Conservation (phyloP, 1,140 invertebrate genomes). For the Trichonephila clavipes region DNA sequence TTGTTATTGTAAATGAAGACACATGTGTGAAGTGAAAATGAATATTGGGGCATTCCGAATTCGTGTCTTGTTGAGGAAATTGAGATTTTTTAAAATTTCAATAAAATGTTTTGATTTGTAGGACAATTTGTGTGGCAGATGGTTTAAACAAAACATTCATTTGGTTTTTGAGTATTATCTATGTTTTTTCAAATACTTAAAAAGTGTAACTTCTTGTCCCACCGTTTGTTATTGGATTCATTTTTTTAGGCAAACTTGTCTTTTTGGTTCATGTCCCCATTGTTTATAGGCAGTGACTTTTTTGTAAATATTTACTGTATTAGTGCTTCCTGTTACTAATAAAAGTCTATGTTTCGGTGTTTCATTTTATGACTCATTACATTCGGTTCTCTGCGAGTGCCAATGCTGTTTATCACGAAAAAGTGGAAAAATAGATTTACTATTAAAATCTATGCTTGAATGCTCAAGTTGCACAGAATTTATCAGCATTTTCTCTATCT, state of each 20-base stretch:
- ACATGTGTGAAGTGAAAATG: too few relatives aligned
- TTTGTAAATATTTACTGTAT: constrained; percentile 25
- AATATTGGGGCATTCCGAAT: too few relatives aligned
- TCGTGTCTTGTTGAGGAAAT: too few relatives aligned
- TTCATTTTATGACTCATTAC: not conserved
- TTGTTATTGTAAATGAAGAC: too few relatives aligned
- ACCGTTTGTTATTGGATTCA: not conserved
- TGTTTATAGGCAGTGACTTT: not conserved
- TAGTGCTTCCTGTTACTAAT: constrained; percentile 37
- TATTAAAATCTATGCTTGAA: too few relatives aligned
- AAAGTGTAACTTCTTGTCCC: not conserved
- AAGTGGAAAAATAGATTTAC: too few relatives aligned
- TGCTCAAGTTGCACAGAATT: too few relatives aligned
- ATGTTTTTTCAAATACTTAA: not conserved
- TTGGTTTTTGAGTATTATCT: not conserved
- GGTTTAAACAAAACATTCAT: not conserved
- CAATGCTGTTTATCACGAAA: not conserved
- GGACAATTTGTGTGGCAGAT: too few relatives aligned
- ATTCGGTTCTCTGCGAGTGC: not conserved
- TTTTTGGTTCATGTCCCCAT: not conserved
- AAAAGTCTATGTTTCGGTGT: constrained; percentile 1
- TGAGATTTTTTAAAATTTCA: too few relatives aligned
- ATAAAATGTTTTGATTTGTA: too few relatives aligned
- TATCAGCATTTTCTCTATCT: too few relatives aligned
- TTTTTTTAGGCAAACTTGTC: not conserved